Conservation (phyloP, 2,113 vertebrate genomes). For the Myiopsitta monachus region DNA sequence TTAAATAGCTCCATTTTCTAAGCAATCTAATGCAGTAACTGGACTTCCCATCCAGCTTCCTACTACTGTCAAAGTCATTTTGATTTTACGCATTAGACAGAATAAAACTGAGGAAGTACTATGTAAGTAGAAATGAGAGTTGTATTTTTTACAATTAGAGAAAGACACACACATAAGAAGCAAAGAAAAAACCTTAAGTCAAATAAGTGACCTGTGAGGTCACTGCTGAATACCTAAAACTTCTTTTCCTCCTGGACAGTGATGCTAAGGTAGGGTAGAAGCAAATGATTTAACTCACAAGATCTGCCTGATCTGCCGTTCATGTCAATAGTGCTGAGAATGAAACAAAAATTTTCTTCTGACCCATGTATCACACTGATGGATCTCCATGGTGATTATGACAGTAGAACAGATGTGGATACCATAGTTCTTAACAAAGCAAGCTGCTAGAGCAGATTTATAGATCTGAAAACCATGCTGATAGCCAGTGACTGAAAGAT, state of each 20-base stretch:
- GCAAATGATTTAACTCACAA: background rate
- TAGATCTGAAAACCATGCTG: background rate
- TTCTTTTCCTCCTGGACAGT: background rate
- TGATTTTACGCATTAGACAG: background rate
- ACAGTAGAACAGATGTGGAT: background rate
- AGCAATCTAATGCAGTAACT: background rate
- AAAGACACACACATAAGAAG: background rate
- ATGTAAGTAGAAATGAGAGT: background rate
- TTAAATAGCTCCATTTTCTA: background rate
- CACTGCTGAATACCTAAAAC: background rate
- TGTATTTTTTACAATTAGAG: background rate
- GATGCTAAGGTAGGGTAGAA: background rate
- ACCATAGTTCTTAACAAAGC: background rate
- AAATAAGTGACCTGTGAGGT: background rate
- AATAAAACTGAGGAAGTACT: background rate
- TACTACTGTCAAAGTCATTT: background rate
- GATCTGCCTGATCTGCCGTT: background rate
- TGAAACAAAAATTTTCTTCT: background rate
- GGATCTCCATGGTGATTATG: background rate
- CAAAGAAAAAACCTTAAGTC: background rate
- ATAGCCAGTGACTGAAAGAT: background rate
- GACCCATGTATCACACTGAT: rapidly evolving
- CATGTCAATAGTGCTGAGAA: background rate
- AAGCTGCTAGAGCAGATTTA: background rate
- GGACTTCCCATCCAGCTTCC: background rate